Percentiles rank a stretch among this genome's conserved stretches.
These are phyloP conservation scores for Panthera leo DNA, from an alignment of 2,113 vertebrate species.

Conservation along the genomic window DNA sequence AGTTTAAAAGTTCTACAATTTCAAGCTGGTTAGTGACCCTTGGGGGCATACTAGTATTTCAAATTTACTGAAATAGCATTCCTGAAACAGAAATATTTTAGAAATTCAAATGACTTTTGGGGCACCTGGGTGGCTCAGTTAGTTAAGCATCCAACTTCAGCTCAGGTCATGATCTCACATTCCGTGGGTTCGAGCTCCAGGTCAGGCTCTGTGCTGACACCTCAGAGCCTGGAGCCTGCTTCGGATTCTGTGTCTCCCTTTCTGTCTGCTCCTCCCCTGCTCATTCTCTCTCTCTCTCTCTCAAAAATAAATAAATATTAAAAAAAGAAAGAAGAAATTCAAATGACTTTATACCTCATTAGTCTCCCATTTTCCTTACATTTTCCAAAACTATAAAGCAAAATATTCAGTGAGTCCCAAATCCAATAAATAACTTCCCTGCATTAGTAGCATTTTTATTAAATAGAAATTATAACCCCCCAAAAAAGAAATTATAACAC, in stretches of 20 bases:
- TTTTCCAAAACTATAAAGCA: slow-evolving; percentile 17
- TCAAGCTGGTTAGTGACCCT: neutral
- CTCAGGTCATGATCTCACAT: too few species aligned
- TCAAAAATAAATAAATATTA: too few species aligned
- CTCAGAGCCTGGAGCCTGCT: too few species aligned
- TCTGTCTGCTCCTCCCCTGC: too few species aligned
- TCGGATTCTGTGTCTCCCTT: too few species aligned
- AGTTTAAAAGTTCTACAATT: slow-evolving; percentile 9
- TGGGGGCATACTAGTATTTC: neutral
- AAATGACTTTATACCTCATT: neutral
- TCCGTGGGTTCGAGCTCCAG: too few species aligned
- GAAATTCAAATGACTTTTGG: neutral
- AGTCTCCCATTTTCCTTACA: neutral
- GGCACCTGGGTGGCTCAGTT: too few species aligned
- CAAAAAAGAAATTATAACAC: neutral
- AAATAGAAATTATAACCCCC: neutral
- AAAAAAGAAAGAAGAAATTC: neutral
- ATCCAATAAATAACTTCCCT: neutral
- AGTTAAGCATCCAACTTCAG: too few species aligned
- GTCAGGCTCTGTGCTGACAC: too few species aligned
- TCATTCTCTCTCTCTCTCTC: too few species aligned
- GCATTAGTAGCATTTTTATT: neutral
- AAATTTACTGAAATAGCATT: slow-evolving; percentile 14
- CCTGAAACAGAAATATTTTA: slow-evolving; percentile 28
- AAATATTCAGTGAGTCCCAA: slow-evolving; percentile 19